Percentiles rank a stretch among this genome's conserved stretches.
These are phyloP conservation scores for Venustoraphidia nigricollis DNA, from an alignment of 2,888 invertebrate species.

Conservation along the genomic window DNA sequence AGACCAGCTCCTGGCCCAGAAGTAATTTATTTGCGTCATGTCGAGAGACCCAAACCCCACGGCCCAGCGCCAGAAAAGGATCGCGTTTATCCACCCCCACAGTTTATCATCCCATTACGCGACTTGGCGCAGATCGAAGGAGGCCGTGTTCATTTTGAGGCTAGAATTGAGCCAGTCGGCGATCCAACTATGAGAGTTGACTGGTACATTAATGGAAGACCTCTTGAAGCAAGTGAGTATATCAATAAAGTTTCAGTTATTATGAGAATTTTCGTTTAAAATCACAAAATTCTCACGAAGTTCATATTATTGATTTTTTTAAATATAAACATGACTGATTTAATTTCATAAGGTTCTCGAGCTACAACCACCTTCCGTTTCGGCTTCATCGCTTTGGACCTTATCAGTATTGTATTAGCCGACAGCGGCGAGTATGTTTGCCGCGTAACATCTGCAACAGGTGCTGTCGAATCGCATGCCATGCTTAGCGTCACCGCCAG, in stretches of 20 bases:
- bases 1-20: slow-evolving; percentile 86
- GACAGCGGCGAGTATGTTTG: slow-evolving; percentile 87
- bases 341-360: slow-evolving; percentile 60
- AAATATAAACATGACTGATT: not conserved
- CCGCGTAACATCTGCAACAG: slow-evolving; percentile 73
- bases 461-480: slow-evolving; percentile 74
- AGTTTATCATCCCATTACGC: slow-evolving; percentile 77
- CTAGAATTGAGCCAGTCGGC: slow-evolving; percentile 90
- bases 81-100: slow-evolving; percentile 76
- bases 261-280: not conserved
- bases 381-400: slow-evolving; percentile 89
- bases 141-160: slow-evolving; percentile 91
- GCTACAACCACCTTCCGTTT: slow-evolving; percentile 92
- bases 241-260: not conserved
- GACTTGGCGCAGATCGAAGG: slow-evolving; percentile 76
- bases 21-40: slow-evolving; percentile 83
- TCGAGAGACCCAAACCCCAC: slow-evolving; percentile 76
- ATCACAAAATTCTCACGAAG: not conserved
- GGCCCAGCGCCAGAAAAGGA: slow-evolving; percentile 72
- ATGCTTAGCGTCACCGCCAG: slow-evolving; percentile 65
- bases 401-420: slow-evolving; percentile 69
- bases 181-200: slow-evolving; percentile 93
- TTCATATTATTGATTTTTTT: not conserved
- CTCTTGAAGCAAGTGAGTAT: slow-evolving; percentile 77
- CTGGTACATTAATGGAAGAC: slow-evolving; percentile 87